phyloP scores from a whole-genome alignment of 2,888 invertebrate species.

The Abscondita cerata region DNA sequence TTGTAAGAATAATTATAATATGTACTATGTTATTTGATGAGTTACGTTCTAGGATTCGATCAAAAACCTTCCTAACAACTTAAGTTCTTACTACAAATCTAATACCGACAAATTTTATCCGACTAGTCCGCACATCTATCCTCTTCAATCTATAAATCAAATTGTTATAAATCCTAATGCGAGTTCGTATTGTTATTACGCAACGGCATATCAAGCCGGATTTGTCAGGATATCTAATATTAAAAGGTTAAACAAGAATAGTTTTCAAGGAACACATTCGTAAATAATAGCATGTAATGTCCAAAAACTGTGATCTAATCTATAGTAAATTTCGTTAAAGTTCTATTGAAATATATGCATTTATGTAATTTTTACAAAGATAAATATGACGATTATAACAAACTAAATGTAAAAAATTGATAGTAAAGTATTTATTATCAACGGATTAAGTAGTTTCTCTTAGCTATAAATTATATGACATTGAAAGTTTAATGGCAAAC shows the following conservation, averaged over 20 bases:
- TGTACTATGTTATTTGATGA: no score
- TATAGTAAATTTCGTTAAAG: no score
- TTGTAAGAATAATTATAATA: background rate
- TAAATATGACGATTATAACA: no score
- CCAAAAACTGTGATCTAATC: no score
- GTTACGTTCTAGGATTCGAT: slow-evolving; percentile 4
- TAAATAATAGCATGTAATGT: no score
- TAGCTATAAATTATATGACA: no score
- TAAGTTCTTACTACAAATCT: slow-evolving; percentile 25
- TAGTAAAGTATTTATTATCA: no score
- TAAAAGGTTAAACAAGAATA: slow-evolving; percentile 44
- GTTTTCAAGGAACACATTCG: background rate
- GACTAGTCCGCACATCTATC: slow-evolving; percentile 48
- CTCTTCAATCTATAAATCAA: slow-evolving; percentile 52
- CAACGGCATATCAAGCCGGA: slow-evolving; percentile 60
- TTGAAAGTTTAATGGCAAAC: no score
- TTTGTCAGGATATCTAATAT: slow-evolving; percentile 54
- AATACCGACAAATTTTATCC: slow-evolving; percentile 29
- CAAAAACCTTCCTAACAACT: slow-evolving; percentile 27
- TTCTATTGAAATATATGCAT: no score
- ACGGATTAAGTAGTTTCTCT: no score
- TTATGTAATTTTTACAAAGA: no score
- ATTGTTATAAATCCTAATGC: slow-evolving; percentile 60
- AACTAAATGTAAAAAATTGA: no score
- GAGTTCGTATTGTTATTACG: slow-evolving; percentile 56